Percentiles rank a stretch among this genome's conserved stretches.
phyloP scores from a whole-genome alignment of 2,888 invertebrate genomes.

The Drosophila mayaguana region DNA sequence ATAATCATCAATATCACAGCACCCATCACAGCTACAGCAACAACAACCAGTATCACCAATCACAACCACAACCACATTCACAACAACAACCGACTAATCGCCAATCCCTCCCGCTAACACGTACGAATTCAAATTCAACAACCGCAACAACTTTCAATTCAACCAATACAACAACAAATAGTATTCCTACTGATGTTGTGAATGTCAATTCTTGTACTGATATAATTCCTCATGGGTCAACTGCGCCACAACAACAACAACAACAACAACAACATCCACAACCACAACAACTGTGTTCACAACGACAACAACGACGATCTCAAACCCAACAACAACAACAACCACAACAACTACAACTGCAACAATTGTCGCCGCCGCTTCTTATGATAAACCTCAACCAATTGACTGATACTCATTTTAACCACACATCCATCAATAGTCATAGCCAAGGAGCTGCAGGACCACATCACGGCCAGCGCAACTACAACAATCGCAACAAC shows the following conservation, averaged over 20 bases:
- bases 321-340: conserved; percentile 37
- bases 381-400: conserved; percentile 65
- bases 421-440: conserved; percentile 73
- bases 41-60: conserved; percentile 36
- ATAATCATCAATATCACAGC: conserved; percentile 54
- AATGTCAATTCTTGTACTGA: conserved; percentile 85
- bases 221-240: conserved; percentile 83
- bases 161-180: conserved; percentile 84
- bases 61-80: conserved; percentile 59
- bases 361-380: conserved; percentile 51
- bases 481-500: conserved; percentile 48
- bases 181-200: conserved; percentile 85
- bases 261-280: conserved; percentile 50
- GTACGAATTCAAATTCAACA: conserved; percentile 84
- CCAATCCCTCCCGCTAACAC: conserved; percentile 84
- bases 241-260: conserved; percentile 56
- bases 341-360: conserved; percentile 51
- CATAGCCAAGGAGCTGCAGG: conserved; percentile 62
- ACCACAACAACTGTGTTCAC: conserved; percentile 61
- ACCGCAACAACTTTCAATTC: conserved; percentile 84
- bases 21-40: conserved; percentile 43
- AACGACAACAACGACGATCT: conserved; percentile 54
- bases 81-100: conserved; percentile 83
- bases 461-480: conserved; percentile 59
- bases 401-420: conserved; percentile 69